A percentile compares a stretch with the other conserved stretches of the same genome.
These are phyloP conservation scores for Eulithis testata DNA, from an alignment of 2,888 invertebrate genomes.

Conservation along the genomic window DNA sequence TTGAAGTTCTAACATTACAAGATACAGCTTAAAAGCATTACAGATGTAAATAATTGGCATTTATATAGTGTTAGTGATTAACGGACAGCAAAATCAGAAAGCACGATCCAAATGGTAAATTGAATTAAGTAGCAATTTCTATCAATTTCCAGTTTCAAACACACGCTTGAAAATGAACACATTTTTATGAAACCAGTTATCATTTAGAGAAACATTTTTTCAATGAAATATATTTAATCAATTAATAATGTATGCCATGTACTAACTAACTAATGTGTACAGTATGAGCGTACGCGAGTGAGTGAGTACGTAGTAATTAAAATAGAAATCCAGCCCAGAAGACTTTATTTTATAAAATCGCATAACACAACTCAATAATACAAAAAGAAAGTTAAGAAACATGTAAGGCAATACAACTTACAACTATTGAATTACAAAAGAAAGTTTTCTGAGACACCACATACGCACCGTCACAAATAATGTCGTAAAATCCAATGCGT, in stretches of 20 bases:
- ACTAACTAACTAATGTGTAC: no score
- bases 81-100: constrained; percentile 17
- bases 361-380: constrained; percentile 50
- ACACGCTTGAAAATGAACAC: background rate
- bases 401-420: constrained; percentile 64
- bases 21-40: constrained; percentile 1
- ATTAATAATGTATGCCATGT: no score
- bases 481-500: constrained; percentile 60
- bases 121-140: constrained; percentile 12
- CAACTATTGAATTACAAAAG: constrained; percentile 73
- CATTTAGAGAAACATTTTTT: no score
- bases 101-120: constrained; percentile 15
- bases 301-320: no score
- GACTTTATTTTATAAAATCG: constrained; percentile 23
- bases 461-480: constrained; percentile 57
- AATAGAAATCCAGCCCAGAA: background rate
- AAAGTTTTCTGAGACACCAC: constrained; percentile 63
- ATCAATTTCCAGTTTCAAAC: background rate
- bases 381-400: constrained; percentile 66
- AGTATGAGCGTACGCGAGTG: no score
- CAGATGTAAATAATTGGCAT: constrained; percentile 18
- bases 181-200: background rate
- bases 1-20: background rate
- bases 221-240: no score
- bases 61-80: constrained; percentile 15